Evolutionary conservation across 2,888 invertebrate genomes (phyloP).

Genomic region (Pyrrhopygopsis socrates): DNA sequence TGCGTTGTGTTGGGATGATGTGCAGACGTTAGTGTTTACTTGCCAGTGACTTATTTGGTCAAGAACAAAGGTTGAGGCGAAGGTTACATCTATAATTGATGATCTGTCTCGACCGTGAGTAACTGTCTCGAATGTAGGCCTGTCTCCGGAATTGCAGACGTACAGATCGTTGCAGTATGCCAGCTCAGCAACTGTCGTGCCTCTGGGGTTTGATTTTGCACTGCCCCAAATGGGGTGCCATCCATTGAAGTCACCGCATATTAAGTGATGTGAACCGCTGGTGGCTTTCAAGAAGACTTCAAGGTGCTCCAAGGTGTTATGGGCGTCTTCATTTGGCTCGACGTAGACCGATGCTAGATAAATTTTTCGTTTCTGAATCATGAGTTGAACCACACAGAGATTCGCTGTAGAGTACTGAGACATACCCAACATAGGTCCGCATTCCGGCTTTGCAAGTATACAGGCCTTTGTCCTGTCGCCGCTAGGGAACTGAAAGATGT

Average conservation of each 20-base stretch:
- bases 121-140: conserved; percentile 70
- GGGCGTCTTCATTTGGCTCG: conserved; percentile 41
- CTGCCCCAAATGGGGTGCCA: conserved; percentile 68
- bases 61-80: too few species aligned
- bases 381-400: too few species aligned
- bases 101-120: conserved; percentile 35
- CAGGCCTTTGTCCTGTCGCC: conserved; percentile 24
- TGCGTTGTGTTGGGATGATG: conserved; percentile 65
- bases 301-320: conserved; percentile 17
- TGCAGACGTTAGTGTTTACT: conserved; percentile 4
- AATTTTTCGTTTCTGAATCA: background rate
- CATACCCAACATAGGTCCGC: conserved; percentile 1
- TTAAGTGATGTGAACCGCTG: conserved; percentile 5
- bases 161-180: conserved; percentile 13
- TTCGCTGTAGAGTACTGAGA: too few species aligned
- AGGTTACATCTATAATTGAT: too few species aligned
- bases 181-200: conserved; percentile 29
- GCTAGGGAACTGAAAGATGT: conserved; percentile 39
- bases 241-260: conserved; percentile 71
- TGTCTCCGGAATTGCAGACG: conserved; percentile 51
- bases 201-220: conserved; percentile 25
- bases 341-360: conserved; percentile 53
- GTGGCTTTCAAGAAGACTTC: conserved; percentile 28
- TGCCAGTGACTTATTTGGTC: conserved; percentile 12
- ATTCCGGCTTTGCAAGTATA: conserved; percentile 41